These are phyloP conservation scores for Urocitellus parryii DNA, from an alignment of 2,113 vertebrate species.

Conservation along the genomic window DNA sequence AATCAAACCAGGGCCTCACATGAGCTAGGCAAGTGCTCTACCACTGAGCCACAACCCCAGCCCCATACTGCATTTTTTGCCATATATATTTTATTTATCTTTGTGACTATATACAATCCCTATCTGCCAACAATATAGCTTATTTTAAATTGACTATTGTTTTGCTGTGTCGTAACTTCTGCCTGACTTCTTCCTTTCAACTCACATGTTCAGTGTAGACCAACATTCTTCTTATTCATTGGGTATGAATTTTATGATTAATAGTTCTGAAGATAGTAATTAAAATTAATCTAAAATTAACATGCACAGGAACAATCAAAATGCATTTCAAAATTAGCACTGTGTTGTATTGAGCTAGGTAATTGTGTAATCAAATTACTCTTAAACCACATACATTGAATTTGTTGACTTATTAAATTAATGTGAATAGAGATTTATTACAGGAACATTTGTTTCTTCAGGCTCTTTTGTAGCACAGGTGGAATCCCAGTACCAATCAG, in stretches of 20 bases:
- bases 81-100: background rate
- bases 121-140: background rate
- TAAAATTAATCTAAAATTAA: background rate
- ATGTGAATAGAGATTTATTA: background rate
- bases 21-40: too few relatives aligned
- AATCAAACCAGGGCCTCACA: too few relatives aligned
- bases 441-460: background rate
- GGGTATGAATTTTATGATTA: background rate
- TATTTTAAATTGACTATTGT: background rate
- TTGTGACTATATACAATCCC: background rate
- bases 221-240: background rate
- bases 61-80: background rate
- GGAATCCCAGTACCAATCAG: background rate
- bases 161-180: background rate
- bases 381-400: background rate
- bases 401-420: background rate
- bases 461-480: background rate
- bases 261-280: background rate
- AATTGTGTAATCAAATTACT: background rate
- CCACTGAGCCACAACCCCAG: too few relatives aligned
- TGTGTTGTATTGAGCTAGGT: background rate
- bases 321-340: background rate
- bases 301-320: background rate
- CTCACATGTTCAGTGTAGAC: background rate
- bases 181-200: background rate